phyloP scores from a whole-genome alignment of 1,140 invertebrate species.

The Pseudachorutes palmiensis region DNA sequence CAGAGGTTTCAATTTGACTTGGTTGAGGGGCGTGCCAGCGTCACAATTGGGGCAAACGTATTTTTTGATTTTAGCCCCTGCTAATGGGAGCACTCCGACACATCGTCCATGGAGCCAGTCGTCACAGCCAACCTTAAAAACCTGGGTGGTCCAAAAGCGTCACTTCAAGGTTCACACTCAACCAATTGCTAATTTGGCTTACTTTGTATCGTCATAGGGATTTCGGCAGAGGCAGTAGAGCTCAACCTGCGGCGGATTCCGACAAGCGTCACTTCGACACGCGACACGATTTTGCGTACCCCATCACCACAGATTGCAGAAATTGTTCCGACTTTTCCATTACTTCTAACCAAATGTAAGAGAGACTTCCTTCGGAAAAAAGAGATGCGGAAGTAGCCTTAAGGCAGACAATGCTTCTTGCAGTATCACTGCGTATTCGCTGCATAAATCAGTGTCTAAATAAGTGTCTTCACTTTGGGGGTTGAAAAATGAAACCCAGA shows the following conservation, averaged over 20 bases:
- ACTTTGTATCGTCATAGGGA: slow-evolving; percentile 96
- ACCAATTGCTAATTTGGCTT: slow-evolving; percentile 43
- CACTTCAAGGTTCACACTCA: slow-evolving; percentile 2
- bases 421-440: slow-evolving; percentile 75
- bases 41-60: slow-evolving; percentile 95
- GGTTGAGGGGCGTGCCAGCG: slow-evolving; percentile 74
- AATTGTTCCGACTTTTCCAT: slow-evolving; percentile 87
- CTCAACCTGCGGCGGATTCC: slow-evolving; percentile 49
- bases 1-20: slow-evolving; percentile 80
- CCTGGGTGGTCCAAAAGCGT: slow-evolving; percentile 48
- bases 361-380: slow-evolving; percentile 68
- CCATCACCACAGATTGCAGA: slow-evolving; percentile 78
- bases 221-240: slow-evolving; percentile 92
- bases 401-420: slow-evolving; percentile 80
- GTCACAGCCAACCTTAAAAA: slow-evolving; percentile 97
- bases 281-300: no score
- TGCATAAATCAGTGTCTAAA: slow-evolving; percentile 84
- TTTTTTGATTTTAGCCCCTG: slow-evolving; percentile 89
- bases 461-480: slow-evolving; percentile 72
- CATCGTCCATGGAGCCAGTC: slow-evolving; percentile 99
- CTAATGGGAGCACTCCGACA: slow-evolving; percentile 87
- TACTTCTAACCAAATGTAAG: slow-evolving; percentile 83
- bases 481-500: slow-evolving; percentile 7
- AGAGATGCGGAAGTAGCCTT: slow-evolving; percentile 72
- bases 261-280: slow-evolving; percentile 75